Conservation (phyloP, 53 echinoderm and acorn worm species). For the Zoroaster sp. region DNA sequence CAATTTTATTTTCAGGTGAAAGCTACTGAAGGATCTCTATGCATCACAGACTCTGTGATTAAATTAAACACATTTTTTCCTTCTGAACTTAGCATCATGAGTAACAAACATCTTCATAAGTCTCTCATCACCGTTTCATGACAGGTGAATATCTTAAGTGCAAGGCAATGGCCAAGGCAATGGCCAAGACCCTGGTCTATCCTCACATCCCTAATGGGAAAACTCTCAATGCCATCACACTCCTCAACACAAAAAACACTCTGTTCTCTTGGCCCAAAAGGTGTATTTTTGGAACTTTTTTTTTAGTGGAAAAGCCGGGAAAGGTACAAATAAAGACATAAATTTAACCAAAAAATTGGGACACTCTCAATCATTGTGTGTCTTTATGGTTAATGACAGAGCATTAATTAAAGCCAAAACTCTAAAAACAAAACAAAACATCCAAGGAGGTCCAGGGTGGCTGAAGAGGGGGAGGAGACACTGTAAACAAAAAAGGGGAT, state of each 20-base stretch:
- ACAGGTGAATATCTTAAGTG: neutral
- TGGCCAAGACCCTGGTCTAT: constrained; percentile 11
- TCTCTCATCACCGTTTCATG: constrained; percentile 24
- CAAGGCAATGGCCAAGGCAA: neutral
- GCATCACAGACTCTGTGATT: neutral
- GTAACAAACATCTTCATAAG: constrained; percentile 3
- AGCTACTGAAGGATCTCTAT: neutral
- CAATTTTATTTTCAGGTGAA: neutral
- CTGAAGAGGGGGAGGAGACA: too few species aligned
- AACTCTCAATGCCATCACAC: neutral
- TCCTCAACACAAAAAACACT: neutral
- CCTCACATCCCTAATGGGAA: constrained; percentile 16
- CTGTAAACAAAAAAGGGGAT: too few species aligned
- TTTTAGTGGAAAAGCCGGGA: too few species aligned
- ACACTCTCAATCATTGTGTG: too few species aligned
- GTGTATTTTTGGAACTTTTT: too few species aligned
- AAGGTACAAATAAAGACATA: too few species aligned
- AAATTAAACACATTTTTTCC: too few species aligned
- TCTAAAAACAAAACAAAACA: too few species aligned
- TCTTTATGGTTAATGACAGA: too few species aligned
- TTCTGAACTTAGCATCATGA: neutral
- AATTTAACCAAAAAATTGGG: too few species aligned
- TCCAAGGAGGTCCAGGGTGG: too few species aligned
- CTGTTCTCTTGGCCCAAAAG: neutral
- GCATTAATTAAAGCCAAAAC: too few species aligned